Conservation (phyloP, 2,797 vertebrate genomes). For the Cercopithecus hamlyni region DNA sequence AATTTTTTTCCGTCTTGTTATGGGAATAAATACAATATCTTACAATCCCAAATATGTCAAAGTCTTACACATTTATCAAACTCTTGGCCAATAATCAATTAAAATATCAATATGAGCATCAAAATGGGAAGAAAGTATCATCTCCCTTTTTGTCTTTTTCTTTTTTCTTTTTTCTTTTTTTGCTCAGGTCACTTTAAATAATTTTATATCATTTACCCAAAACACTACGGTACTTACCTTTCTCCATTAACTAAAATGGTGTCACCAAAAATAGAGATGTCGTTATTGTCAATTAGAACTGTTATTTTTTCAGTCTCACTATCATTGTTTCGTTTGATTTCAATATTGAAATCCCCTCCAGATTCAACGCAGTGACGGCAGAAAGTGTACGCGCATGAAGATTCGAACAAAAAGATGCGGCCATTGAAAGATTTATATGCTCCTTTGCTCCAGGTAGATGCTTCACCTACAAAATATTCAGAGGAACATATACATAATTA, state of each 20-base stretch:
- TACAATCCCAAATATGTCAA: neutral
- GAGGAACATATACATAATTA: neutral
- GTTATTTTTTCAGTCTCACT: conserved; percentile 82
- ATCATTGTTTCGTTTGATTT: conserved; percentile 65
- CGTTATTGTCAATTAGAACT: conserved; percentile 86
- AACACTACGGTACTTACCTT: conserved; percentile 79
- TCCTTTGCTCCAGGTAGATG: conserved; percentile 87
- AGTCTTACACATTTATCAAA: neutral
- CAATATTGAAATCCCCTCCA: conserved; percentile 85
- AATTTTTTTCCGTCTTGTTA: neutral
- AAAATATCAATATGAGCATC: neutral
- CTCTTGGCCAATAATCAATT: neutral
- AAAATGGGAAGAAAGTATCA: neutral
- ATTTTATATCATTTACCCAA: neutral
- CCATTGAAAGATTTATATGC: conserved; percentile 81
- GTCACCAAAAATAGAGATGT: conserved; percentile 79
- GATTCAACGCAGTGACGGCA: conserved; percentile 84
- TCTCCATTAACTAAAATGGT: conserved; percentile 82
- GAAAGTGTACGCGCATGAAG: conserved; percentile 83
- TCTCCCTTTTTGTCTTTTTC: neutral
- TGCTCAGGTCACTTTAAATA: neutral
- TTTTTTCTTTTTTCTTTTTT: neutral
- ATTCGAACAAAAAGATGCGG: conserved; percentile 81
- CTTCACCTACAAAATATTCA: conserved; percentile 81
- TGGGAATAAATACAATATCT: neutral